Conservation (phyloP, 2,797 vertebrate genomes). For the Sandelia bainsii region DNA sequence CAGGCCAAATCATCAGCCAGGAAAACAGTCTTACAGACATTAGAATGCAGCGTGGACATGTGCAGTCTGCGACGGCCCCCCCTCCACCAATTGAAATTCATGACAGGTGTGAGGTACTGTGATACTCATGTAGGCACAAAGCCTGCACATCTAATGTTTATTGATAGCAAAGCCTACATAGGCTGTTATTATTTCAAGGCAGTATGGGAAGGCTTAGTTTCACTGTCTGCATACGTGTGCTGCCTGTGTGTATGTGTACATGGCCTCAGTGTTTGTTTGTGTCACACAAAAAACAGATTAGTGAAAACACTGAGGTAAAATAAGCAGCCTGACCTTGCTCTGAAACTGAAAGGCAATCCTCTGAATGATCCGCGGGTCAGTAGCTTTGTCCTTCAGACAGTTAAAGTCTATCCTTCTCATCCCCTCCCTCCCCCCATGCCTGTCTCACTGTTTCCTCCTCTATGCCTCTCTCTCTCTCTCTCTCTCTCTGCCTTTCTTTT, state of each 20-base stretch:
- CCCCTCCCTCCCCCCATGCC: conserved; percentile 57
- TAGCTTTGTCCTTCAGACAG: conserved; percentile 88
- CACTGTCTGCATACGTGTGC: conserved; percentile 48
- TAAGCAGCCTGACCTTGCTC: conserved; percentile 88
- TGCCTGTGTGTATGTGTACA: conserved; percentile 44
- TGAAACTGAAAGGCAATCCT: conserved; percentile 88
- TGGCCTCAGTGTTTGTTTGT: conserved; percentile 78
- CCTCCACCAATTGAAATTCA: conserved; percentile 75
- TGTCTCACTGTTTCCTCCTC: conserved; percentile 58
- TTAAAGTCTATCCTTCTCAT: conserved; percentile 86
- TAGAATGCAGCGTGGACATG: conserved; percentile 70
- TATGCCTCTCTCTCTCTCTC: conserved; percentile 35
- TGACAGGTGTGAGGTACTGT: conserved; percentile 67
- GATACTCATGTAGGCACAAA: conserved; percentile 77
- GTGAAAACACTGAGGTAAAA: conserved; percentile 87
- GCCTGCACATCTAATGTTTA: conserved; percentile 79
- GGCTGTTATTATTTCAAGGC: conserved; percentile 78
- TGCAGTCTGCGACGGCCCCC: conserved; percentile 57
- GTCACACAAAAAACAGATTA: conserved; percentile 87
- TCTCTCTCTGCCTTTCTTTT: conserved; percentile 58
- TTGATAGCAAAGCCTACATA: conserved; percentile 80
- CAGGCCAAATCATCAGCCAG: conserved; percentile 44
- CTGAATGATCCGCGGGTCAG: conserved; percentile 87
- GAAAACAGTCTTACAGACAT: conserved; percentile 45
- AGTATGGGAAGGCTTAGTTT: conserved; percentile 74